Evolutionary conservation across 2,113 vertebrate species (phyloP), one percentile per base, ranked within the genome.

Genomic region (Trochalopteron elliotii): DNA sequence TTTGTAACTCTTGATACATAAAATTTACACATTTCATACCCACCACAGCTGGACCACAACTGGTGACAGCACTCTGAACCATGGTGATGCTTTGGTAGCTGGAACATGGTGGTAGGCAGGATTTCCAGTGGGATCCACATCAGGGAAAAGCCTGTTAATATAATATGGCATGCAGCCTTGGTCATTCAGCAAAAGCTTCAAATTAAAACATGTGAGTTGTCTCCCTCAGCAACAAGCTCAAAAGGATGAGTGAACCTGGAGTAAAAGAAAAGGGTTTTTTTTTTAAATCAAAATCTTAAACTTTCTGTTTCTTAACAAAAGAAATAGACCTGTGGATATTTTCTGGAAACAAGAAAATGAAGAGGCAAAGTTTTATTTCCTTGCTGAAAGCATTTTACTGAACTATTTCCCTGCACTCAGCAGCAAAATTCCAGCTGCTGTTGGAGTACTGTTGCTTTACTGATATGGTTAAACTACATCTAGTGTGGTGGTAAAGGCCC

Each of bases 151-250:
- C n/a, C 50, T 63, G 12, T 25, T 59, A 63, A 37, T 14, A 25
- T 49, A n/a, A 23, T 0, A 0, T 20, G 42, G 15, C 2, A 3
- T 44, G 16, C 21, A 71, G 45, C 14, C 30, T 28, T 1, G 0
- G 11, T 19, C 65, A 39, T 52, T 63, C 65, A 55, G 28, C n/a
- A 85, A 39, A 35, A 61, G 10, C 16, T 82, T 90, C 71, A 31
- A 60, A 37, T 67, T 42, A 27, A 80, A 89, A 23, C 3, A 5
- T 9, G 1, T 28, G 53, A 47, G 12, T 22, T 47, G 11, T 47
- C 25, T 8, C 8, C 24, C 16, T 72, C 30, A 35, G 68, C 28
- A 72, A n/a, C 10, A 22, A 7, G 11, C 12, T 74, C 40, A 81
- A 39, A 44, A 76, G 30, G 19, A 28, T 49, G 13, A 57, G 9